Evolutionary conservation across 2,797 vertebrate genomes (phyloP), one percentile per base, ranked within the genome.

Genomic region (Tragopan temminckii): DNA sequence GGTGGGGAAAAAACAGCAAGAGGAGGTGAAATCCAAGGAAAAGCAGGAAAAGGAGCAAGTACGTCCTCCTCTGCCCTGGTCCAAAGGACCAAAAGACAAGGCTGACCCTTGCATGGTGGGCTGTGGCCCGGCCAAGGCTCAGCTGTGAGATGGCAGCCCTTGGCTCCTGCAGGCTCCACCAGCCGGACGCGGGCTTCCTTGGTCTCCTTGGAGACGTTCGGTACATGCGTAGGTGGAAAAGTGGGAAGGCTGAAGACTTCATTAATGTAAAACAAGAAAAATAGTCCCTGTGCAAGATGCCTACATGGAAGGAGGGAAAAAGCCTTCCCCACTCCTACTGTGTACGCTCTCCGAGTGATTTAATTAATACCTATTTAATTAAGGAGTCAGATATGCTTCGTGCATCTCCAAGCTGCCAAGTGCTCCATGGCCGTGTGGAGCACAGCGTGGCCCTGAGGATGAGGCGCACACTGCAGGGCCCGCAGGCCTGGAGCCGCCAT

Each of bases 181-280:
- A 96, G 93, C 97, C 62, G 97, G 98, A 97, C 98, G 95, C 81
- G 1, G 94, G 97, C 68, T 94, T 97, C 95, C 97, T 94, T 96
- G 68, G 97, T 98, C 97, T 98, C 98, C 97, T 97, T 98, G 98
- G 98, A 98, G 98, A 98, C 94, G 97, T 96, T 98, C 95, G 84
- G 97, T 97, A 98, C 98, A 98, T 94, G 97, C 94, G 98, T 98
- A 97, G 98, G 97, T 96, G 97, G 96, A 93, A 97, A 97, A 98
- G 97, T 98, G 97, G 98, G 97, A 97, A 98, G 97, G 97, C 95
- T 95, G 97, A 98, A 97, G 97, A 97, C 96, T 98, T 97, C 97
- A 98, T 98, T 98, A 98, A 97, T 97, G 97, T 98, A 97, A 97
- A 97, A 96, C 95, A 97, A 97, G 97, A 97, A 97, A 97, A 98